Percentiles rank a stretch among this genome's conserved stretches.
phyloP scores from a whole-genome alignment of 2,888 invertebrate species.

The Molanna angustata region DNA sequence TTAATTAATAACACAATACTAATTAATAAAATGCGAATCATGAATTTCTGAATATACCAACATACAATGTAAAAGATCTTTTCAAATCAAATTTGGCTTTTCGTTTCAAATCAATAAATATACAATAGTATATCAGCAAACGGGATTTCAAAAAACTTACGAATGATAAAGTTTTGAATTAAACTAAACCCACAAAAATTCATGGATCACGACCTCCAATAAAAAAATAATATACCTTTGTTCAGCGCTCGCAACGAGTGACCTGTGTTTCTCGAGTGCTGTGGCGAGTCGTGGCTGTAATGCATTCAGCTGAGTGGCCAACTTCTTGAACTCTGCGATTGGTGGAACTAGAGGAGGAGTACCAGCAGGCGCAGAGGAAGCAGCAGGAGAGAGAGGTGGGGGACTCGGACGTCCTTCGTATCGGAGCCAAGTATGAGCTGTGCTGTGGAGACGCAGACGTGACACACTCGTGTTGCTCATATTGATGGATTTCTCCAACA shows the following conservation, averaged over 20 bases:
- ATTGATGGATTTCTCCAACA: constrained; percentile 18
- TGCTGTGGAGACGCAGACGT: constrained; percentile 21
- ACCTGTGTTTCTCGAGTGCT: constrained; percentile 35
- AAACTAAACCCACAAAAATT: too few species aligned
- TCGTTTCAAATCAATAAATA: too few species aligned
- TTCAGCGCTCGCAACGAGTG: constrained; percentile 37
- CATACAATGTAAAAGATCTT: too few species aligned
- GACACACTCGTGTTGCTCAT: constrained; percentile 16
- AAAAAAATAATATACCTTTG: constrained; percentile 23
- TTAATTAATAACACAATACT: too few species aligned
- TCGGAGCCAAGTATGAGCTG: constrained; percentile 29
- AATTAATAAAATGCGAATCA: too few species aligned
- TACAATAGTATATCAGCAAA: too few species aligned
- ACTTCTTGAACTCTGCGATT: constrained; percentile 34
- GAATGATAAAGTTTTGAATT: too few species aligned
- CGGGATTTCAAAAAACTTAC: too few species aligned
- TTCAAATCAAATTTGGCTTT: too few species aligned
- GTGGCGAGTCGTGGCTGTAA: constrained; percentile 35
- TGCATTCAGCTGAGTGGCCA: constrained; percentile 29
- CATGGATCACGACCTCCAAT: too few species aligned
- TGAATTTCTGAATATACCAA: too few species aligned
- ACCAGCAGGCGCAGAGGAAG: constrained; percentile 1
- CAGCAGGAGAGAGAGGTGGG: background rate
- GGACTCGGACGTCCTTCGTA: constrained; percentile 17
- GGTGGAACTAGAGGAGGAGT: constrained; percentile 13